These are phyloP conservation scores for Nibea coibor DNA, from an alignment of 2,113 vertebrate genomes.

Conservation along the genomic window DNA sequence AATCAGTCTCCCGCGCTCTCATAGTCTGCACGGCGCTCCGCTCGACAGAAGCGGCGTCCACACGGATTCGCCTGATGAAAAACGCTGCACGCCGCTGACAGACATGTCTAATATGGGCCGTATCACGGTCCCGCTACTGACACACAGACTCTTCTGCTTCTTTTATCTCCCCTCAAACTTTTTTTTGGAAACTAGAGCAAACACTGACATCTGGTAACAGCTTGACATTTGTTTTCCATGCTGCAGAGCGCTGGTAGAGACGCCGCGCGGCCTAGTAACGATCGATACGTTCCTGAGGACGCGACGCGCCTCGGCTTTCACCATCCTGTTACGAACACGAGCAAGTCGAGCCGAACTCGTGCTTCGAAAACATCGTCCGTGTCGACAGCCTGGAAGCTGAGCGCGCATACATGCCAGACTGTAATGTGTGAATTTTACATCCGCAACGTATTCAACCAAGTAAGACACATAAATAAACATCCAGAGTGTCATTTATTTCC, in stretches of 20 bases:
- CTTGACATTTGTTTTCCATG: slow-evolving; percentile 8
- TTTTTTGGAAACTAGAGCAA: slow-evolving; percentile 39
- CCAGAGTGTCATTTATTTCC: neutral
- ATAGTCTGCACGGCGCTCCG: neutral
- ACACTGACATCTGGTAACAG: slow-evolving; percentile 27
- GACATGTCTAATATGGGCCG: slow-evolving; percentile 42
- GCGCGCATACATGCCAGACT: neutral
- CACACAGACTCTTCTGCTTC: neutral
- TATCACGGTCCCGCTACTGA: slow-evolving; percentile 38
- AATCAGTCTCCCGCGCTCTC: slow-evolving; percentile 33
- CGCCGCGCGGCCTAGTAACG: neutral
- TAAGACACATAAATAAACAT: neutral
- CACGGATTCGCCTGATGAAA: slow-evolving; percentile 55
- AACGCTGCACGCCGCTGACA: slow-evolving; percentile 44
- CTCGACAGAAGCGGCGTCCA: slow-evolving; percentile 34
- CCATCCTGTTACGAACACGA: neutral
- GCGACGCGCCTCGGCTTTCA: neutral
- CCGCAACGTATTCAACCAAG: neutral
- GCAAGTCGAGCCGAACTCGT: neutral
- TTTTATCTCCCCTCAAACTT: slow-evolving; percentile 22
- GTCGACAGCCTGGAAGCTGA: neutral
- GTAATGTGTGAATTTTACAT: neutral
- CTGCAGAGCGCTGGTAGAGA: neutral
- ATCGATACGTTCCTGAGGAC: neutral
- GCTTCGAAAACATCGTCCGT: neutral